phyloP scores from a whole-genome alignment of 2,797 vertebrate genomes.

The Hipposideros larvatus region DNA sequence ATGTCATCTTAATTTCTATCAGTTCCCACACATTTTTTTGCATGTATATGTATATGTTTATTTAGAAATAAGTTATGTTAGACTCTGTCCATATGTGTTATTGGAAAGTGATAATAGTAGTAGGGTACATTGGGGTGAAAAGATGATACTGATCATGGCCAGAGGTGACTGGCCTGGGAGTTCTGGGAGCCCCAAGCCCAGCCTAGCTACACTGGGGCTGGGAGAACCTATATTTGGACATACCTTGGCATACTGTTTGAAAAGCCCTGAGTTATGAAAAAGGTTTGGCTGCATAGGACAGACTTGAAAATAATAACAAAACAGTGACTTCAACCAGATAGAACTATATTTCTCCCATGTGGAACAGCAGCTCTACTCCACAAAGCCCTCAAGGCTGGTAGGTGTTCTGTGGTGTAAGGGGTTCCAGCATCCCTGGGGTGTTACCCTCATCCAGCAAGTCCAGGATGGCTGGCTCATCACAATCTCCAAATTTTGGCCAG shows the following conservation, averaged over 20 bases:
- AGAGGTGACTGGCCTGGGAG: neutral
- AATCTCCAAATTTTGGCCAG: neutral
- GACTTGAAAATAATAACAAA: neutral
- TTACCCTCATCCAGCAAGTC: neutral
- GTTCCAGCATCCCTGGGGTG: neutral
- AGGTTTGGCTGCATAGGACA: neutral
- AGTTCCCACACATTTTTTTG: neutral
- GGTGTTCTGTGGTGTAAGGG: too few relatives aligned
- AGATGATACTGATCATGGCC: neutral
- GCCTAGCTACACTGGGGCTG: neutral
- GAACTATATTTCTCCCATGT: neutral
- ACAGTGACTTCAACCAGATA: neutral
- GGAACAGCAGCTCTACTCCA: neutral
- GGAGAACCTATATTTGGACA: neutral
- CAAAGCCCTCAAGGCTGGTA: neutral
- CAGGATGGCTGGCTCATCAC: neutral
- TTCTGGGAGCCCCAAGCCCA: neutral
- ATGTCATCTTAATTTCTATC: neutral
- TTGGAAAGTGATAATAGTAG: neutral
- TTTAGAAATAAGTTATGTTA: neutral
- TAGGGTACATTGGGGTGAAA: neutral
- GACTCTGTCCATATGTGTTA: neutral
- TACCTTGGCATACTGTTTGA: neutral
- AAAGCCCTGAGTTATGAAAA: neutral
- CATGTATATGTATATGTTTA: neutral